phyloP scores from a whole-genome alignment of 37 sponge, comb jelly and placozoan genomes.

The Beroe forskalii region DNA sequence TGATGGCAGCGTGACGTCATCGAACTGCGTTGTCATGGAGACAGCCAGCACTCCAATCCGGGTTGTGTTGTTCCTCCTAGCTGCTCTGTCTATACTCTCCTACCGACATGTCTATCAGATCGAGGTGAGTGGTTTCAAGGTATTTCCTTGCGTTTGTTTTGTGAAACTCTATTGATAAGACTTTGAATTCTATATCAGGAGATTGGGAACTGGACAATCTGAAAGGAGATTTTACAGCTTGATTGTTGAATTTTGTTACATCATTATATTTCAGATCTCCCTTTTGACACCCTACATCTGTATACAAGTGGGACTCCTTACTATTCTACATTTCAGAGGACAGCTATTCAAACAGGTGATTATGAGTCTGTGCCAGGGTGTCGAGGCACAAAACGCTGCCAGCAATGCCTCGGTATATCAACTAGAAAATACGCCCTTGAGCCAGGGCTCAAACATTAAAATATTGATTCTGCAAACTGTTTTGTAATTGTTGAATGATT shows the following conservation, averaged over 20 bases:
- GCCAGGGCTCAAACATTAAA: too few relatives aligned
- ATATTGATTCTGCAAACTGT: too few relatives aligned
- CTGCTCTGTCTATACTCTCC: neutral
- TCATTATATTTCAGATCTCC: neutral
- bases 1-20: neutral
- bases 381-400: too few relatives aligned
- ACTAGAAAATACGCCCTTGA: too few relatives aligned
- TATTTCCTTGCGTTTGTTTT: too few relatives aligned
- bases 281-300: neutral
- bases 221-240: neutral
- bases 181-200: too few relatives aligned
- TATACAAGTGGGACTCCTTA: neutral
- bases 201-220: neutral
- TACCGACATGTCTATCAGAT: neutral
- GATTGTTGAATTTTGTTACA: neutral
- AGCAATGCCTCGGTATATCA: too few relatives aligned
- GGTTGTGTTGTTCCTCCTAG: neutral
- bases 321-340: neutral
- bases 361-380: too few relatives aligned
- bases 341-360: constrained; percentile 30
- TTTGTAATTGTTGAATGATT: too few relatives aligned
- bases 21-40: neutral
- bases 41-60: neutral
- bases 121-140: neutral
- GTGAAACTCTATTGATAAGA: too few relatives aligned